Evolutionary conservation across 2,113 vertebrate genomes (phyloP).

Genomic region (Otus sunia): DNA sequence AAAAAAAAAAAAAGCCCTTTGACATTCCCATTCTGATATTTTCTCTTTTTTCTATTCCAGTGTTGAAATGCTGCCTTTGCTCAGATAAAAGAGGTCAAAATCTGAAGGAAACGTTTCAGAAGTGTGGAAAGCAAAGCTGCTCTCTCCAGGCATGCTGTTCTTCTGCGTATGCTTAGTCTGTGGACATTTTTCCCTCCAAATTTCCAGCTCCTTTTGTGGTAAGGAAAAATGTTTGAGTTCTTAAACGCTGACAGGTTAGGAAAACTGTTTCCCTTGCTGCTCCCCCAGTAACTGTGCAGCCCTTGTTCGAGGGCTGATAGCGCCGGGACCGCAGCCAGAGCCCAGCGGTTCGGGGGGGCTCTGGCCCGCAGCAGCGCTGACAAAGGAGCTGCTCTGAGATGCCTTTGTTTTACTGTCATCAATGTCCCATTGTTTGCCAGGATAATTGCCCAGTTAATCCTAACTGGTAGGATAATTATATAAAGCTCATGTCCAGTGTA

Average conservation of each 20-base stretch:
- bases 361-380: background rate
- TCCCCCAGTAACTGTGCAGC: background rate
- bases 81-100: background rate
- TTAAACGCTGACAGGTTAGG: conserved; percentile 22
- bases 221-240: conserved; percentile 36
- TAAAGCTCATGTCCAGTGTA: background rate
- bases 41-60: background rate
- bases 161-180: background rate
- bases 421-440: conserved; percentile 15
- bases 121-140: background rate
- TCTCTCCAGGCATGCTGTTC: background rate
- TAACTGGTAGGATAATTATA: background rate
- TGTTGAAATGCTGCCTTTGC: background rate
- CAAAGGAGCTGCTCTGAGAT: conserved; percentile 8
- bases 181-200: background rate
- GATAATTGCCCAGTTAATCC: conserved; percentile 1
- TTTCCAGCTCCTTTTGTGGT: background rate
- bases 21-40: background rate
- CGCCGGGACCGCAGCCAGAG: background rate
- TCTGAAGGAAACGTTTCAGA: background rate
- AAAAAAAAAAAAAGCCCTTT: background rate
- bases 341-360: background rate
- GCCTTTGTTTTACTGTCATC: conserved; percentile 41
- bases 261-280: conserved; percentile 43
- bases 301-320: background rate